Base-by-base conservation (phyloP, 2,888 invertebrate genomes). In the Epirrita christyi region DNA sequence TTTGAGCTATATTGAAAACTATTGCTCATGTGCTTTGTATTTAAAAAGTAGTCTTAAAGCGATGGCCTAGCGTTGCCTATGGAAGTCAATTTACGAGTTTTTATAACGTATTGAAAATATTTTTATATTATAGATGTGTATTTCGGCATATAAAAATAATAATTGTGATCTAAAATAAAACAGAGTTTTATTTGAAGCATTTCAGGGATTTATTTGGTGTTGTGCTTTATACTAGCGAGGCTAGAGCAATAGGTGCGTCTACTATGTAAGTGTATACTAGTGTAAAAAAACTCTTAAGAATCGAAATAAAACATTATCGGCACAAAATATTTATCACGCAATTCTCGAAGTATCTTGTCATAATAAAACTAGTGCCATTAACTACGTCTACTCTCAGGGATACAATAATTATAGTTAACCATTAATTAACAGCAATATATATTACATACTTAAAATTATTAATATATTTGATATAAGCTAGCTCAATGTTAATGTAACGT, bases 111-210 rank as follows among this genome's bases (percentile, higher is more conserved):
- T 81, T 53, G 71, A 78, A 64, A 78, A 83, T 87, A 87, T 89
- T 88, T 90, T 59, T 45, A 42, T 85, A 84, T 64, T 72, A 75
- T 82, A 77, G 74, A 80, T 76, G 76, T 89, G 85, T 89, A 90
- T 83, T 83, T 77, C 63, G 60, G 61, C 68, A 63, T 71, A 80
- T 46, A 80, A 76, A 83, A 85, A 84, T 85, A 86, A 86, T 86
- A 81, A 83, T 87, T 89, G 90, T 91, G 88, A 90, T 90, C 77
- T 82, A 70, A 76, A 87, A 89, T 90, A 88, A 91, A 91, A 91
- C 90, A 87, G 88, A 92, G 90, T 92, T 92, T 92, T 90, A 91
- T 91, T 91, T 91, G 81, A 81, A 85, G 85, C 86, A 85, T 89
- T 89, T 90, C 85, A 86, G 85, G 87, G 83, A 85, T 81, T 80